Percentiles rank a stretch among this genome's conserved stretches.
These are phyloP conservation scores for Eremobia ochroleuca DNA, from an alignment of 2,888 invertebrate genomes.

Conservation along the genomic window DNA sequence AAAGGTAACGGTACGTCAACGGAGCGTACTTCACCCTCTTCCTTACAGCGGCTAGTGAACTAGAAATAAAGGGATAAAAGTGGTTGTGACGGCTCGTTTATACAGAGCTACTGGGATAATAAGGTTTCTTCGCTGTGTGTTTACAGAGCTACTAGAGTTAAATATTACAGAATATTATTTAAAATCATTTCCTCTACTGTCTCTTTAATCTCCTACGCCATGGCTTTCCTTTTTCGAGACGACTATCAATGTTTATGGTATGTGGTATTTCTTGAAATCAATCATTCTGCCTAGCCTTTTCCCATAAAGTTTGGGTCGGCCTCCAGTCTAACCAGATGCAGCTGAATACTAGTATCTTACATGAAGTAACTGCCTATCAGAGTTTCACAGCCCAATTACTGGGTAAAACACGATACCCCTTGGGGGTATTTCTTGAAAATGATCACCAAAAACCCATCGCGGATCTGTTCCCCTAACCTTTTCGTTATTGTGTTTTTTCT, in stretches of 20 bases:
- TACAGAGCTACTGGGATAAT: neutral
- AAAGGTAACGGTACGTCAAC: no score
- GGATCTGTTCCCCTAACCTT: no score
- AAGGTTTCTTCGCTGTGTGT: neutral
- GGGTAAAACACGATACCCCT: no score
- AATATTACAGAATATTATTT: neutral
- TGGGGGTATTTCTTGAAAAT: neutral
- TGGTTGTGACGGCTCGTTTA: neutral
- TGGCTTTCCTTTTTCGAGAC: neutral
- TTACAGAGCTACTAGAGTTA: neutral
- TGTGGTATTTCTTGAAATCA: no score
- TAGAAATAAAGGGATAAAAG: neutral
- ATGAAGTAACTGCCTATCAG: no score
- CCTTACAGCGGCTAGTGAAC: constrained; percentile 2
- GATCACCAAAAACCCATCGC: neutral
- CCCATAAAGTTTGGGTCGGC: no score
- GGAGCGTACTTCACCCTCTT: no score
- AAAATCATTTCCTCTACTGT: neutral
- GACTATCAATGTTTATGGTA: neutral
- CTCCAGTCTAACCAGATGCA: no score
- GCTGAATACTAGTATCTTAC: no score
- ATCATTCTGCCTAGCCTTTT: no score
- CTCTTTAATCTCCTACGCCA: neutral
- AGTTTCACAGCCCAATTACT: no score
- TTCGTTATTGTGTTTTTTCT: no score